Percentiles rank a stretch among this genome's conserved stretches.
Evolutionary conservation across 2,888 invertebrate species (phyloP).

Genomic region (Apotomis turbidana): DNA sequence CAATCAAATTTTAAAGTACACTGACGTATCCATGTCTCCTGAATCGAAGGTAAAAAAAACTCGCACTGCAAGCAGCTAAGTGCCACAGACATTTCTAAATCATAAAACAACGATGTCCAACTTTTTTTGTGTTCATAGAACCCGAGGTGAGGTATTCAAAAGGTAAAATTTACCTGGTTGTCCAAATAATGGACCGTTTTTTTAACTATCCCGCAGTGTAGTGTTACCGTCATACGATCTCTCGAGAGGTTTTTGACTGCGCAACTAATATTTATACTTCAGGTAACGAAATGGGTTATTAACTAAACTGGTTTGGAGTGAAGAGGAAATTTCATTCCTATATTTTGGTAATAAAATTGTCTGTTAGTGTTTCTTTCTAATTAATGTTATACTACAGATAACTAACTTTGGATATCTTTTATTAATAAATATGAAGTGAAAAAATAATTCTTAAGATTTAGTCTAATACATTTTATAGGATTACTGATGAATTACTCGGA

Average conservation of each 20-base stretch:
- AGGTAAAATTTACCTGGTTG: conserved; percentile 72
- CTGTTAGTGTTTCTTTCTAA: not conserved
- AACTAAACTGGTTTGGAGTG: conserved; percentile 32
- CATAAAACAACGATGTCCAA: conserved; percentile 35
- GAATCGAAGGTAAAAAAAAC: conserved; percentile 14
- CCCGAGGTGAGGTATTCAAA: conserved; percentile 56
- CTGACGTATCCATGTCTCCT: not conserved
- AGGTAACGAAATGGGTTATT: conserved; percentile 38
- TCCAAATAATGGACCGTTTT: conserved; percentile 66
- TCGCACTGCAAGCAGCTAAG: conserved; percentile 24
- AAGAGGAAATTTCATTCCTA: conserved; percentile 31
- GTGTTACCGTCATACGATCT: conserved; percentile 63
- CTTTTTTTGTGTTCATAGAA: conserved; percentile 58
- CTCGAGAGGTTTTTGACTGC: conserved; percentile 44
- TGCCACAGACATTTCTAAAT: conserved; percentile 31
- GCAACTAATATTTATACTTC: conserved; percentile 34
- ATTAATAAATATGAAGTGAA: too few species aligned
- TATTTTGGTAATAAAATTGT: conserved; percentile 12
- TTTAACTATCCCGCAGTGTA: conserved; percentile 54
- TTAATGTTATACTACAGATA: not conserved
- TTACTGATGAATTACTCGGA: too few species aligned
- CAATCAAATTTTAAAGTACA: too few species aligned
- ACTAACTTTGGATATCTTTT: too few species aligned
- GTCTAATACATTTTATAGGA: too few species aligned
- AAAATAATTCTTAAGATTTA: too few species aligned